Conservation (phyloP, 92 coral and sea anemone species). For the Parazoanthus swiftii region DNA sequence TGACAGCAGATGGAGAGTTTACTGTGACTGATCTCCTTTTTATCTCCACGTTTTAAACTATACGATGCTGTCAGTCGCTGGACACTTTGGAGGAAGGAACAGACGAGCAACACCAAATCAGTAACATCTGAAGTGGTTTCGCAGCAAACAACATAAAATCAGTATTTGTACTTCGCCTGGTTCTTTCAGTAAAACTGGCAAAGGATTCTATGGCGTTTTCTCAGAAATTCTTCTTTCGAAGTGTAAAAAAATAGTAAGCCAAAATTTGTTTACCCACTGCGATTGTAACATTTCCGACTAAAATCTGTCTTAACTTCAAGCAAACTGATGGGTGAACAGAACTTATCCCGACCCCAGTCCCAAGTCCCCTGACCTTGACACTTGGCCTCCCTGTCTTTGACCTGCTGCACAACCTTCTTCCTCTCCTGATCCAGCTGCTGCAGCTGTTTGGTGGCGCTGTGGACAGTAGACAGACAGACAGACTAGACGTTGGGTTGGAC, state of each 20-base stretch:
- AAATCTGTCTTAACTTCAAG: neutral
- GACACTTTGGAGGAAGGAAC: neutral
- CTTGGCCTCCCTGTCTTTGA: slow-evolving; percentile 78
- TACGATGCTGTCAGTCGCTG: neutral
- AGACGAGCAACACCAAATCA: neutral
- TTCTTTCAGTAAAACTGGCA: no score
- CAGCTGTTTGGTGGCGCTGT: slow-evolving; percentile 90
- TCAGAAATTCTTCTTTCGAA: no score
- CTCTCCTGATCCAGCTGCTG: slow-evolving; percentile 90
- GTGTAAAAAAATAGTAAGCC: neutral
- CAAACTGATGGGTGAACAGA: neutral
- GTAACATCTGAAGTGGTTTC: no score
- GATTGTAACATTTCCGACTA: neutral
- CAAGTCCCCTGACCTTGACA: slow-evolving; percentile 66
- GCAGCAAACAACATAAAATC: no score
- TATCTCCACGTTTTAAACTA: no score
- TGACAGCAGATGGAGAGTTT: no score
- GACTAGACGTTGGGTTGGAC: neutral
- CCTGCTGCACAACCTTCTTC: slow-evolving; percentile 85
- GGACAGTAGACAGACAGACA: neutral
- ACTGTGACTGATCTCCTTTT: no score
- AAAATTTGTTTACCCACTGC: neutral
- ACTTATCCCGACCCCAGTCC: neutral
- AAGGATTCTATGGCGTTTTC: no score
- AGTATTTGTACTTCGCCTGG: no score